Evolutionary conservation across 2,113 vertebrate genomes (phyloP).

Genomic region (Sphaerodactylus townsendi): DNA sequence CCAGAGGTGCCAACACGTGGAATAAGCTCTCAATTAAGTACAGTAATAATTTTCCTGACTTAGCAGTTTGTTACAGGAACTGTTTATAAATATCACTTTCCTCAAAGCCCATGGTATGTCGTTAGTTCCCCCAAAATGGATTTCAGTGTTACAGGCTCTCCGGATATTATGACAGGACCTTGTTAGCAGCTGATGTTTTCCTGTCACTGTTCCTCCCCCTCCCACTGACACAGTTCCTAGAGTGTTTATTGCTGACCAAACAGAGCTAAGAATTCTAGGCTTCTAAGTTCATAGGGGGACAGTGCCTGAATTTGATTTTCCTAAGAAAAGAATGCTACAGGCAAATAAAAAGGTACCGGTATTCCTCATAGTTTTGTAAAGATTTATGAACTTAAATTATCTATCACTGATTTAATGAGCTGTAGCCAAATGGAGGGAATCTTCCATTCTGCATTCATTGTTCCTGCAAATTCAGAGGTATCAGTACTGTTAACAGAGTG

Average conservation of each 20-base stretch:
- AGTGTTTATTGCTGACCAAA: neutral
- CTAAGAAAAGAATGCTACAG: neutral
- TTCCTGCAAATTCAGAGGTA: too few relatives aligned
- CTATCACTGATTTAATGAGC: too few relatives aligned
- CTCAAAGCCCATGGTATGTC: neutral
- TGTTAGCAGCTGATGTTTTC: neutral
- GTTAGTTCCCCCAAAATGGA: neutral
- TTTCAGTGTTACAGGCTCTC: neutral
- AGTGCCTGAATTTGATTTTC: neutral
- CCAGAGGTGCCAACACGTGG: too few relatives aligned
- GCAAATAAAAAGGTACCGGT: neutral
- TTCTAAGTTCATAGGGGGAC: neutral
- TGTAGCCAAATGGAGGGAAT: too few relatives aligned
- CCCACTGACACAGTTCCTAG: neutral
- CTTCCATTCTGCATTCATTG: too few relatives aligned
- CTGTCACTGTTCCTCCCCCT: neutral
- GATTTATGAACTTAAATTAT: neutral
- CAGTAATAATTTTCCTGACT: too few relatives aligned
- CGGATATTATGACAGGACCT: neutral
- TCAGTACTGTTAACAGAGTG: too few relatives aligned
- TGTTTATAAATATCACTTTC: neutral
- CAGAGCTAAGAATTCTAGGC: neutral
- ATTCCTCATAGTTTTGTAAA: neutral
- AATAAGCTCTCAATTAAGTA: too few relatives aligned
- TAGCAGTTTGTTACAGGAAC: too few relatives aligned